Evolutionary conservation across 35 echinoderm and acorn worm species (phyloP), one percentile per base, ranked within the genome.

Genomic region (Stichopus chloronotus): DNA sequence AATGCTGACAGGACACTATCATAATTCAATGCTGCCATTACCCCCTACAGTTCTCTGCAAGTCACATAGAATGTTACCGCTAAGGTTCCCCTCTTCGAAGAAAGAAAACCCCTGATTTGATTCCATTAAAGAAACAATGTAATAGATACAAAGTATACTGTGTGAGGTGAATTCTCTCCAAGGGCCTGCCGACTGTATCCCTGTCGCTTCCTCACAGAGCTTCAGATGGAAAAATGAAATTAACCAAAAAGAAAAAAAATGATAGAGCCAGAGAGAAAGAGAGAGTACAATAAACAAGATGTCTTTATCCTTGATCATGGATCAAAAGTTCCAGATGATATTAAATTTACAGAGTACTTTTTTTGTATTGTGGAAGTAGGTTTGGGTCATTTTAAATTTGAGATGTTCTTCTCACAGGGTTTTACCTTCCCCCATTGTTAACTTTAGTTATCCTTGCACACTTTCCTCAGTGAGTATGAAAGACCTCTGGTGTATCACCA

Each of bases 91-190:
- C 61, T 65, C 19, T 14, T 19, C 61, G 11, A 65, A 4, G 61
- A 65, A 83, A 53, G n/a, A 12, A 14, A 83, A 13, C 80, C 9
- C n/a, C 80, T 83, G 17, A 53, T 16, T 83, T 56, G 80, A 56
- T 6, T 55, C 80, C 55, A 83, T 83, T 83, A 83, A n/a, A 56
- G 80, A 53, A 83, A 83, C 55, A 52, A 83, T 83, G 80, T 83
- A 83, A 83, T 20, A 12, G 80, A 83, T 83, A 83, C 52, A 17
- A 16, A 65, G 61, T 11, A 65, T 65, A 65, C 61, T 65, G 61
- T 65, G 61, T 65, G 61, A 11, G 61, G 61, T 10, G 19, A 14
- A 11, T 19, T 65, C 61, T 65, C 61, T 65, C 61, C 61, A 19
- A 65, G 19, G 1, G 61, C 61, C 61, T 65, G 61, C 61, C 61